Evolutionary conservation across 2,888 invertebrate species (phyloP), one percentile per base, ranked within the genome.

Genomic region (Lycophotia porphyrea): DNA sequence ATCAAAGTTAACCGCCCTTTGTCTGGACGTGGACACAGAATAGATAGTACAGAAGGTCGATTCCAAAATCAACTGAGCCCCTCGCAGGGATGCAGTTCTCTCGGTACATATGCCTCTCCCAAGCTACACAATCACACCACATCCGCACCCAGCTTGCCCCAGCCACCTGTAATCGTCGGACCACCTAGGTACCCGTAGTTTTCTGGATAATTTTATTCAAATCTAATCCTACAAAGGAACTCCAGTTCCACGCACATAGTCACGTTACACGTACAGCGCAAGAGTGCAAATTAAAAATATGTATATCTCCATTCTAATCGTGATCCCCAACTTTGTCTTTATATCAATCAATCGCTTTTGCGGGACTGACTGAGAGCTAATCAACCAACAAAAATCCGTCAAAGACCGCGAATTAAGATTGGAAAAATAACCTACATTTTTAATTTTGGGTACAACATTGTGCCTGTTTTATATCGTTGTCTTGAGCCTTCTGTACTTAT

Each of bases 1-100:
- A 69, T 69, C 36, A 18, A 85, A 81, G 69, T 81, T 72, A 58
- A 34, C 27, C 36, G 9, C 15, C 44, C 27, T 73, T 77, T 55
- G 42, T 67, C 4, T 31, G 42, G 5, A 27, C 27, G n/a, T 31
- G 42, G 5, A 27, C 27, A 31, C 36, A 5, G n/a, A 42, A 18
- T 44, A 71, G 5, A 47, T n/a, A 36, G 5, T 36, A 21, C 39
- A 71, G 34, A 78, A 49, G 55, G 13, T 49, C 4, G 13, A 9
- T 15, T 31, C 1, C 18, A 21, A 5, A 24, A 36, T 52, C 11
- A 34, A 49, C 15, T 7, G 21, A 7, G 47, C n/a, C n/a, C n/a
- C 13, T n/a, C 13, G n/a, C 0, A 5, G 5, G 5, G n/a, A 5
- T n/a, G 9, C 11, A 15, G 27, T 27, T 4, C 27, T 5, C 55